These are phyloP conservation scores for Cyclina sinensis DNA, from an alignment of 1,140 invertebrate species.

Conservation along the genomic window DNA sequence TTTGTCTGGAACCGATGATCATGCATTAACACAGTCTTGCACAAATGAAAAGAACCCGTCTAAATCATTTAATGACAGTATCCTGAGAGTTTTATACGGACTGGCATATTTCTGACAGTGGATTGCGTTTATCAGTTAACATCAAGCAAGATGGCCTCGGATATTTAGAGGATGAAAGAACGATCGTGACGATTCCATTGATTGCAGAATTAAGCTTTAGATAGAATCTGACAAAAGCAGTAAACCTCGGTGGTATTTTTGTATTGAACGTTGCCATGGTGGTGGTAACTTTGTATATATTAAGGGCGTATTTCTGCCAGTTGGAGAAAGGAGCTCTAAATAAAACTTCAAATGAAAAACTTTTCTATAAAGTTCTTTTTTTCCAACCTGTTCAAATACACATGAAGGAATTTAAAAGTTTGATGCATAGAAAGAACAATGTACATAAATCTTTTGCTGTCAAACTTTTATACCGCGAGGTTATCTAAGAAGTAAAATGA, in stretches of 20 bases:
- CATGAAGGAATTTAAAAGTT: too few relatives aligned
- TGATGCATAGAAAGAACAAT: too few relatives aligned
- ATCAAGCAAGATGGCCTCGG: not conserved
- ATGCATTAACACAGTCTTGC: conserved; percentile 8
- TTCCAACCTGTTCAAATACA: too few relatives aligned
- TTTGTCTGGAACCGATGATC: not conserved
- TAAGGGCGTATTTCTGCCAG: too few relatives aligned
- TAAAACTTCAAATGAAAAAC: not conserved
- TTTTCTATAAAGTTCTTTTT: not conserved
- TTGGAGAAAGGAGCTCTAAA: too few relatives aligned
- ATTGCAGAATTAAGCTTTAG: not conserved
- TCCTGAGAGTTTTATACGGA: not conserved
- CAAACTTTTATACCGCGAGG: too few relatives aligned
- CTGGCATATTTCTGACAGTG: conserved; percentile 2
- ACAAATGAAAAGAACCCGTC: not conserved
- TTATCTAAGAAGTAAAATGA: too few relatives aligned
- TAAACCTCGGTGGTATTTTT: not conserved
- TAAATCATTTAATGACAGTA: conserved; percentile 19
- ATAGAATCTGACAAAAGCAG: conserved; percentile 16
- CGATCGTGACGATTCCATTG: conserved; percentile 7
- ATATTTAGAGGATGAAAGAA: conserved; percentile 4
- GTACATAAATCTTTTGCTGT: too few relatives aligned
- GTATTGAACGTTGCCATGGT: not conserved
- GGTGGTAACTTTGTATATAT: not conserved
- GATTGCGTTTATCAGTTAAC: not conserved